Evolutionary conservation across 2,113 vertebrate genomes (phyloP).

Genomic region (Trachemys scripta): DNA sequence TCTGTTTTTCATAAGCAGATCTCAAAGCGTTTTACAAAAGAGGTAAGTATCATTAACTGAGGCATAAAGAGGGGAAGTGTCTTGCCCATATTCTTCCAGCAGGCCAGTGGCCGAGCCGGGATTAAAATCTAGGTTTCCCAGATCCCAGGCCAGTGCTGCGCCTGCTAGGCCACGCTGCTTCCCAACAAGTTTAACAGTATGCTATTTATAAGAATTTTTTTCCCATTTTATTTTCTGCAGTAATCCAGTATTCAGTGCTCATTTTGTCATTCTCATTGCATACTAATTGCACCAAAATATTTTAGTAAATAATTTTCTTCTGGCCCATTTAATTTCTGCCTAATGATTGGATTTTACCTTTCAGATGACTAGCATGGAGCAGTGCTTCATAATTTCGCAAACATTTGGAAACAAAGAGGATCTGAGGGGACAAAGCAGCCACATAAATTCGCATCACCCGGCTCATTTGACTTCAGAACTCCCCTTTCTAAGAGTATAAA

Average conservation of each 20-base stretch:
- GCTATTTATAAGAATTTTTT: background rate
- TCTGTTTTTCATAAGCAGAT: background rate
- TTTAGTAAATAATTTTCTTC: conserved; percentile 42
- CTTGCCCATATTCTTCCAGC: background rate
- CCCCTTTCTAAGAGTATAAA: background rate
- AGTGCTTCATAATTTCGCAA: conserved; percentile 13
- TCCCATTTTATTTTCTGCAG: background rate
- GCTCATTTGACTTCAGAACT: background rate
- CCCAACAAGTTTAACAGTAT: background rate
- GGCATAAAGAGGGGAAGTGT: background rate
- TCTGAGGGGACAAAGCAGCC: background rate
- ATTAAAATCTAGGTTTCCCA: background rate
- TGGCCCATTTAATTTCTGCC: conserved; percentile 55
- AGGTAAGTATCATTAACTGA: background rate
- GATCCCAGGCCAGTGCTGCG: background rate
- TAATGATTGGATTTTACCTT: conserved; percentile 62
- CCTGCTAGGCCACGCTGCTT: background rate
- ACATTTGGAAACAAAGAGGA: background rate
- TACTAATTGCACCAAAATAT: conserved; percentile 24
- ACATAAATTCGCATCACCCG: background rate
- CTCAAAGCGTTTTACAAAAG: background rate
- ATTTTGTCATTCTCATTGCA: conserved; percentile 49
- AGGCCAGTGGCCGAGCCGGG: background rate
- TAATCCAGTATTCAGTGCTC: background rate
- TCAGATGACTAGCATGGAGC: conserved; percentile 18